Conservation (phyloP, 2,888 invertebrate species). For the Rhagonycha fulva region DNA sequence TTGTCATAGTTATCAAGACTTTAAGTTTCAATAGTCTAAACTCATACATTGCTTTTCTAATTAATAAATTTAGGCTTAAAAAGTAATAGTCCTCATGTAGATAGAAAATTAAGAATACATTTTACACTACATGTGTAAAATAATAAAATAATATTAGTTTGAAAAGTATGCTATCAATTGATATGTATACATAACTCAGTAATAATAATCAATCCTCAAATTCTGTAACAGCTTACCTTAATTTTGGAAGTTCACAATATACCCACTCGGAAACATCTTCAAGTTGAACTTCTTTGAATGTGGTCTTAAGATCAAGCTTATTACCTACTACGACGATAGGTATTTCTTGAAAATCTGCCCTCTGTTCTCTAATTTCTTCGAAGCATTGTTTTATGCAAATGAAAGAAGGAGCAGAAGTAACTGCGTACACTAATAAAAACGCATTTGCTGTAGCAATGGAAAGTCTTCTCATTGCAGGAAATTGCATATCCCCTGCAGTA, state of each 20-base stretch:
- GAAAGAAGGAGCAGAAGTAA: constrained; percentile 75
- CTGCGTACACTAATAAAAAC: constrained; percentile 83
- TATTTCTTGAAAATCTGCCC: constrained; percentile 75
- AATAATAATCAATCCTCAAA: neutral
- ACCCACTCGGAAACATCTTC: constrained; percentile 85
- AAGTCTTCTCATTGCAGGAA: constrained; percentile 87
- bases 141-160: no score
- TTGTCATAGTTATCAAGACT: no score
- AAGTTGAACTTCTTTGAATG: constrained; percentile 71
- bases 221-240: constrained; percentile 57
- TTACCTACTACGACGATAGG: constrained; percentile 88
- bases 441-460: constrained; percentile 88
- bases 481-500: constrained; percentile 85
- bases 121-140: no score
- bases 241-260: constrained; percentile 73
- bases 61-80: no score
- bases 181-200: no score
- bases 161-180: no score
- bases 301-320: constrained; percentile 76
- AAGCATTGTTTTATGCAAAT: constrained; percentile 74
- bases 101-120: no score
- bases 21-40: no score
- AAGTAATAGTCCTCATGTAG: no score
- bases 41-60: no score
- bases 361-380: constrained; percentile 81